Percentiles rank a stretch among this genome's conserved stretches.
phyloP scores from a whole-genome alignment of 2,113 vertebrate genomes.

The Chrysochloris asiatica region DNA sequence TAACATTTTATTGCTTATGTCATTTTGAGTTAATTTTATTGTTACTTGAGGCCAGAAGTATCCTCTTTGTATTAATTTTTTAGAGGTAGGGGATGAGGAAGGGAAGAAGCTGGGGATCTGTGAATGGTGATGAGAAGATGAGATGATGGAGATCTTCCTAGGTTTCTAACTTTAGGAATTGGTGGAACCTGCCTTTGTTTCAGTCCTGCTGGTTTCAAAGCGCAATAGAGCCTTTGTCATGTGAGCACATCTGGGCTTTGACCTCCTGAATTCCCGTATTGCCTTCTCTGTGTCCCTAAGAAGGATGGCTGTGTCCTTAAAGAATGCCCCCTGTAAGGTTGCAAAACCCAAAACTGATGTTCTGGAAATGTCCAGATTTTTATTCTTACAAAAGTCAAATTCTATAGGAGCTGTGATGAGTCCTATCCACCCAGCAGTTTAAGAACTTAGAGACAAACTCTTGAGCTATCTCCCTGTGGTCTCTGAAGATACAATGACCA shows the following conservation, averaged over 20 bases:
- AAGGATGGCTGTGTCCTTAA: background rate
- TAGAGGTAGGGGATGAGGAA: too few relatives aligned
- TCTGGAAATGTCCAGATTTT: constrained; percentile 29
- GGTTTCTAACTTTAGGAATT: background rate
- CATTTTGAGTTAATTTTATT: background rate
- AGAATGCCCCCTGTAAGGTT: constrained; percentile 17
- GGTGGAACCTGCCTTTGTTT: background rate
- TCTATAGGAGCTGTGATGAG: background rate
- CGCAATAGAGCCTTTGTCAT: background rate
- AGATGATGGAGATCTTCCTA: background rate
- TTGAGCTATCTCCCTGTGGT: too few relatives aligned
- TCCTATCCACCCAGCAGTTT: background rate
- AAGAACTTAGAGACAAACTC: background rate
- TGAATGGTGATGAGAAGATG: too few relatives aligned
- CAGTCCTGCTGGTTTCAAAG: background rate
- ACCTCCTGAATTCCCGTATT: background rate
- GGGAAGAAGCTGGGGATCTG: background rate
- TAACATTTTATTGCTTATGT: background rate
- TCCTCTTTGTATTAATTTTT: background rate
- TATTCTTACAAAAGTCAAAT: background rate
- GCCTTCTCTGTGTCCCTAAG: background rate
- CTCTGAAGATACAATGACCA: background rate
- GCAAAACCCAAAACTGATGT: background rate
- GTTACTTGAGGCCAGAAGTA: background rate
- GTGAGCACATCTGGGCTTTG: background rate